Percentiles rank a stretch among this genome's conserved stretches.
phyloP scores from a whole-genome alignment of 2,888 invertebrate genomes.

The Kryphioiulus occultus region DNA sequence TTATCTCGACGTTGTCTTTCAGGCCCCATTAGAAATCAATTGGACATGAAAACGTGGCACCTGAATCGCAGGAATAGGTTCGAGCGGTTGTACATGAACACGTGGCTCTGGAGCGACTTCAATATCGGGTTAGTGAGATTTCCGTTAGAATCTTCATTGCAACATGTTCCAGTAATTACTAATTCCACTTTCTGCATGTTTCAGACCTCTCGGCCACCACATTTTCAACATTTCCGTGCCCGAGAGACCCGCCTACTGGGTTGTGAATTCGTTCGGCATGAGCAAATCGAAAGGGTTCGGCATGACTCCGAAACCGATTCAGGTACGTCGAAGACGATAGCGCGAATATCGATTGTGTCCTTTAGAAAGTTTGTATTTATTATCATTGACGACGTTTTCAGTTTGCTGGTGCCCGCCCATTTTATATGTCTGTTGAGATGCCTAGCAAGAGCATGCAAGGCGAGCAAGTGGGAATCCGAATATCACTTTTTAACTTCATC shows the following conservation, averaged over 20 bases:
- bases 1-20: neutral
- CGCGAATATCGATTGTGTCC: neutral
- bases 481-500: constrained; percentile 95
- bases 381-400: constrained; percentile 59
- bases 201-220: constrained; percentile 81
- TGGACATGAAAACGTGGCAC: constrained; percentile 75
- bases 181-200: neutral
- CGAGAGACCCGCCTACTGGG: constrained; percentile 86
- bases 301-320: constrained; percentile 19
- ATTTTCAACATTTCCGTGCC: constrained; percentile 89
- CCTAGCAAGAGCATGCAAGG: constrained; percentile 83
- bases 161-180: no score
- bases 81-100: constrained; percentile 90
- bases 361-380: no score
- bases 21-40: constrained; percentile 47
- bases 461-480: constrained; percentile 91
- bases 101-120: constrained; percentile 94
- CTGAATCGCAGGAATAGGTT: constrained; percentile 87
- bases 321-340: neutral
- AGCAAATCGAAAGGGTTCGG: constrained; percentile 84
- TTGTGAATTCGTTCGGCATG: constrained; percentile 90
- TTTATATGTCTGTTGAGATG: constrained; percentile 95
- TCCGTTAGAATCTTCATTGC: neutral
- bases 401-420: constrained; percentile 89
- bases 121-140: constrained; percentile 71